Base-by-base conservation (phyloP, 2,888 invertebrate genomes). In the Drosophila ezoana region DNA sequence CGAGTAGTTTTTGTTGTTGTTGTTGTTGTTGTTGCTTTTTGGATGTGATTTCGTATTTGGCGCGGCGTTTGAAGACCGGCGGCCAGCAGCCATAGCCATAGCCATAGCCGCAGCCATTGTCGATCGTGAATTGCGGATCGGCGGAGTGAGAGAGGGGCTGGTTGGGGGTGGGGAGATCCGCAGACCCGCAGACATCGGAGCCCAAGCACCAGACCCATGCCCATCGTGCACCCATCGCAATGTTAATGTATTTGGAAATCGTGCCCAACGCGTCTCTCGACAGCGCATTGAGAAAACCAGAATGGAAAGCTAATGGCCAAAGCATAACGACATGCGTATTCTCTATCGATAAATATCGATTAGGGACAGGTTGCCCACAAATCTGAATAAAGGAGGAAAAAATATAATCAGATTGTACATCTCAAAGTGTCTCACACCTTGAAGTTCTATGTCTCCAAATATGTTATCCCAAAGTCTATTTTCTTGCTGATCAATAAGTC, bases 191-290 rank as follows among this genome's bases (percentile, higher is more conserved):
- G 35, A 35, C 13, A 13, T 13, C 51, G 38, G 28, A 40, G 38
- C 38, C 51, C 57, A 51, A 48, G 44, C 43, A 33, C 6, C 10
- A 58, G 61, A 41, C 65, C 63, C 45, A 56, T 63, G 52, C 43
- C 52, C 79, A 67, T 70, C 82, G 85, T 88, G 87, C 85, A 84
- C 81, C 76, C 81, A 78, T 72, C 90, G 89, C 82, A 81, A 87
- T 86, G 72, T 84, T 80, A 89, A 89, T 89, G 84, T 76, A 79
- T 89, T 90, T 90, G 89, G 86, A 90, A 89, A 90, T 88, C 88
- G 89, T 88, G 89, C 70, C 60, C 67, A 64, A 60, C 59, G 63
- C 70, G 56, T 78, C 60, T 78, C 49, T 38, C 28, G 44, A 45
- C 69, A 51, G 58, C 43, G 61, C 60, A 53, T 67, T 72, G 63